phyloP scores from a whole-genome alignment of 2,888 invertebrate species.

The Morpho achilles region DNA sequence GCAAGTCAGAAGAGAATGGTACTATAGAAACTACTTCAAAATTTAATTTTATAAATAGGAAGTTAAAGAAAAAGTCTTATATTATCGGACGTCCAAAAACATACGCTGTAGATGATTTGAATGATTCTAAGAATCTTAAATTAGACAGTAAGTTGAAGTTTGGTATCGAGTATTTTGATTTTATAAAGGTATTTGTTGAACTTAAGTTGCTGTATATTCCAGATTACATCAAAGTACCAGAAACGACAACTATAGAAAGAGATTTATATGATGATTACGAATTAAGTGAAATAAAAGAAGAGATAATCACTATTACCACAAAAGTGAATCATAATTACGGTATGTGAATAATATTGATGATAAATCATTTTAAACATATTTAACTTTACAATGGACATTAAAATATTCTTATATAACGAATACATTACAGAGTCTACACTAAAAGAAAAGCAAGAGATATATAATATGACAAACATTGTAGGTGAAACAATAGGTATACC shows the following conservation, averaged over 20 bases:
- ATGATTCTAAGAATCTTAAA: conserved; percentile 30
- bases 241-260: conserved; percentile 32
- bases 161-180: conserved; percentile 25
- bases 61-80: conserved; percentile 34
- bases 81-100: conserved; percentile 56
- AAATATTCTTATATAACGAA: background rate
- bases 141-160: conserved; percentile 48
- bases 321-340: conserved; percentile 18
- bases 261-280: conserved; percentile 49
- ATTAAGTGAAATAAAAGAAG: conserved; percentile 33
- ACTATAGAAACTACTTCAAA: conserved; percentile 1
- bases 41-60: conserved; percentile 9
- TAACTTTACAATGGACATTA: background rate
- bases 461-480: no score
- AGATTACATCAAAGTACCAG: conserved; percentile 39
- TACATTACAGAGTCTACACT: conserved; percentile 10
- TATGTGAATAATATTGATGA: conserved; percentile 13
- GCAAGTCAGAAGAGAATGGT: conserved; percentile 11
- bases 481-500: no score
- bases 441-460: background rate
- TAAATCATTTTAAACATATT: conserved; percentile 1
- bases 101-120: conserved; percentile 54
- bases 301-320: conserved; percentile 10
- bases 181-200: conserved; percentile 24
- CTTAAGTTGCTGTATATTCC: conserved; percentile 39